Conservation (phyloP, 1,140 invertebrate species). For the Bicyclus anynana region DNA sequence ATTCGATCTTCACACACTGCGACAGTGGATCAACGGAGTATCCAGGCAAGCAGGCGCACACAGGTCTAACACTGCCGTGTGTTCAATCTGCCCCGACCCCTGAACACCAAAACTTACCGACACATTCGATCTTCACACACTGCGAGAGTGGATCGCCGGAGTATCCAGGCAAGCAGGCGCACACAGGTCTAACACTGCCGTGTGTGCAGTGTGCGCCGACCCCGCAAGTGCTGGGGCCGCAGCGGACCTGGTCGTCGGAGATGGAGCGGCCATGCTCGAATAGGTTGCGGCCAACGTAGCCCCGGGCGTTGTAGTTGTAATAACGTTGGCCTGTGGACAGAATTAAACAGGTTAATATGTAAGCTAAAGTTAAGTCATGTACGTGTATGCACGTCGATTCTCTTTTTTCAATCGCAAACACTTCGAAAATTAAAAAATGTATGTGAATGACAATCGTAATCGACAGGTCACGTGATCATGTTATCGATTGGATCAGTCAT, state of each 20-base stretch:
- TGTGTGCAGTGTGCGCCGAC: constrained; percentile 81
- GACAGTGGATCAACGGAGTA: constrained; percentile 84
- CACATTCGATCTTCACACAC: constrained; percentile 82
- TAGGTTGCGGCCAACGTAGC: constrained; percentile 49
- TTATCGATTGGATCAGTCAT: too few species aligned
- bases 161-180: constrained; percentile 83
- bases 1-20: constrained; percentile 81
- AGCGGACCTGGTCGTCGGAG: constrained; percentile 58
- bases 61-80: constrained; percentile 78
- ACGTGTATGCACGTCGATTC: too few species aligned
- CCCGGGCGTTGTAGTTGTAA: constrained; percentile 51
- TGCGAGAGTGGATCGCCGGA: constrained; percentile 83
- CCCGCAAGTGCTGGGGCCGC: constrained; percentile 76
- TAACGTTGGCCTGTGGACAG: constrained; percentile 49
- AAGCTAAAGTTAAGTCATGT: too few species aligned
- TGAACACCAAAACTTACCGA: constrained; percentile 76
- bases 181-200: constrained; percentile 81
- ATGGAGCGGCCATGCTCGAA: constrained; percentile 66
- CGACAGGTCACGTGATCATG: too few species aligned
- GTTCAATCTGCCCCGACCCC: constrained; percentile 81
- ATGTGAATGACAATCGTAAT: too few species aligned
- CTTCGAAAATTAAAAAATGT: too few species aligned
- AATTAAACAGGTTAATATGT: too few species aligned
- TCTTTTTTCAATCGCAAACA: too few species aligned
- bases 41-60: constrained; percentile 84